Base-by-base conservation (phyloP, 2,888 invertebrate species). In the Scrobipalpa costella region DNA sequence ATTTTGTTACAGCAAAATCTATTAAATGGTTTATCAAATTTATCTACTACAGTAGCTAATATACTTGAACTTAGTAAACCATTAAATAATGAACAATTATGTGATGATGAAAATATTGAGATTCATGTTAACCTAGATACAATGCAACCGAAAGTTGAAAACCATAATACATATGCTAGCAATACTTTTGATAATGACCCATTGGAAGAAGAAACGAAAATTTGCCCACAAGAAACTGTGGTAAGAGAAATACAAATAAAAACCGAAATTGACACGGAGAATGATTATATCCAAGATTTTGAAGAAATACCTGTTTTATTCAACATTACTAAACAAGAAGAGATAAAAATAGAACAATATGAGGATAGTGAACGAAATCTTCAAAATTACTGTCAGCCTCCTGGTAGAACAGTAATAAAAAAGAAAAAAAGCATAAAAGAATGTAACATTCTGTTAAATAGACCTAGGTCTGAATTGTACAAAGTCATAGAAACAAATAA, bases 381-480 rank as follows among this genome's bases (percentile, higher is more conserved):
- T 44, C 44, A n/a, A 44, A 44, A 7, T 15, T n/a, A 15, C 44
- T 44, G n/a, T 9, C 9, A n/a, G 15, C n/a, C 7, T 6, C 7
- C 15, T n/a, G 44, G 7, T 9, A n/a, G n/a, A 44, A 44, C n/a
- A n/a, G 6, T 9, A 1, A 9, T 15, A 15, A 44, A 44, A 44
- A 44, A 44, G 44, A 44, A 44, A 44, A 44, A 44, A n/a, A 15
- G 7, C n/a, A 15, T n/a, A 6, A 15, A 7, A 44, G 15, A 44
- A 44, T n/a, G n/a, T 27, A 27, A 27, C 7, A 7, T 44, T 15
- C 44, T n/a, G n/a, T n/a, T n/a, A 15, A 44, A 44, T 44, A 44
- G 15, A 44, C n/a, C n/a, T 44, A 44, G 44, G 44, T 44, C 44
- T 44, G 44, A 44, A 15, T 44, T 44, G 44, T 44, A 44, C 15